Conservation (phyloP, 2,888 invertebrate species). For the Podotricha telesiphe region DNA sequence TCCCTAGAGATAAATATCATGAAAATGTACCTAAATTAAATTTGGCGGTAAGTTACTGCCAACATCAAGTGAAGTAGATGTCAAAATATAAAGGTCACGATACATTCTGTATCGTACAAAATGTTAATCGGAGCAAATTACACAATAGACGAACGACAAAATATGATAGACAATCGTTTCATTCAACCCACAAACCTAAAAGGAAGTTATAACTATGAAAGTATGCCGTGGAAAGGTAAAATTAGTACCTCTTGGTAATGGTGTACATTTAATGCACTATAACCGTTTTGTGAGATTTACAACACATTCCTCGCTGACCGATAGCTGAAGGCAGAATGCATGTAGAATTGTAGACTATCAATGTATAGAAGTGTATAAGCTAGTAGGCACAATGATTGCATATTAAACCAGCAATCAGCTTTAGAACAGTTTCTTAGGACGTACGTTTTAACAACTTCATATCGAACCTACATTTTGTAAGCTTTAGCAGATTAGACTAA, state of each 20-base stretch:
- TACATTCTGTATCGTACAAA: neutral
- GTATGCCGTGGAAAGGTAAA: constrained; percentile 44
- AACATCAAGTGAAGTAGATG: neutral
- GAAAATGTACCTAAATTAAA: no score
- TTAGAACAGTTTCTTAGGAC: constrained; percentile 25
- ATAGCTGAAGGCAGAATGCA: constrained; percentile 47
- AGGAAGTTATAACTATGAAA: constrained; percentile 42
- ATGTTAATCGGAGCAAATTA: constrained; percentile 16
- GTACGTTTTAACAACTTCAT: neutral
- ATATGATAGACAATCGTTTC: constrained; percentile 26
- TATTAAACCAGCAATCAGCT: constrained; percentile 40
- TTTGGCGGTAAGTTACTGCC: neutral
- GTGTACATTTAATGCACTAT: constrained; percentile 39
- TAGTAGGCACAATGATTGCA: constrained; percentile 37
- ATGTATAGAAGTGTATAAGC: constrained; percentile 30
- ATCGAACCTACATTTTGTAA: neutral
- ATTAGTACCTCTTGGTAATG: constrained; percentile 41
- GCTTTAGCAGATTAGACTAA: neutral
- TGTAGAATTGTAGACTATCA: constrained; percentile 45
- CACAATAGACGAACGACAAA: constrained; percentile 20
- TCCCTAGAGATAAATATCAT: neutral
- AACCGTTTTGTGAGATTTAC: constrained; percentile 42
- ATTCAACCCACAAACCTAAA: constrained; percentile 41
- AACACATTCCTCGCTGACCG: constrained; percentile 47
- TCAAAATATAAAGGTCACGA: neutral